Base-by-base conservation (phyloP, 2,797 vertebrate species). In the Erpetoichthys calabaricus region DNA sequence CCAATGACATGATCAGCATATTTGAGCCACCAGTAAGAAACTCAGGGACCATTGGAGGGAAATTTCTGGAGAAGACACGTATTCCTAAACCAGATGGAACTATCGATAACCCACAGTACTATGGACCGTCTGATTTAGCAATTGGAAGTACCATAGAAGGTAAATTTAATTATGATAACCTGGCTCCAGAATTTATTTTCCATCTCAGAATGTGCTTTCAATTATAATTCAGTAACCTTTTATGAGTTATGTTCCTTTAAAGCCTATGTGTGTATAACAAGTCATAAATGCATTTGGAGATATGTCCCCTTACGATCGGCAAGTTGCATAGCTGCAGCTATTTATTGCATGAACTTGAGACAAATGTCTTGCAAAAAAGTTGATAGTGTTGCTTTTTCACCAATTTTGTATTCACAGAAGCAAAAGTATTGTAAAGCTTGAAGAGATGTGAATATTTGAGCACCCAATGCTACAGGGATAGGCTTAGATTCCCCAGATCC, bases 61-160 rank as follows among this genome's bases (percentile, higher is more conserved):
- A 84, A 65, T 96, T 88, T 65, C 75, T 99, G 47, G 63, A 73
- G 61, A 92, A 77, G 71, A 88, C 81, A 0, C 82, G 71, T 9
- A 65, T 97, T 2, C 63, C 80, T 6, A 97, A 96, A 68, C 90
- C 91, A 1, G 77, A 75, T 4, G 88, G 83, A 5, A 67, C 69
- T 0, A 55, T 71, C 45, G 89, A 95, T 3, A 74, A 83, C 8
- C 83, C 84, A 0, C 45, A 60, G 0, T 97, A 88, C 70, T 98
- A 94, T 45, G 69, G 79, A 5, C 88, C 92, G 3, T 77, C 80
- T 4, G 95, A 99, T 75, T 77, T 99, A 52, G 81, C 75, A 57
- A 90, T 98, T 0, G 91, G 91, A 57, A 73, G 87, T 46, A 81
- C 73, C 8, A 60, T 98, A 60, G 87, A 97, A n/a, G 87, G 94